Percentiles rank a stretch among this genome's conserved stretches.
Conservation (phyloP, 2,797 vertebrate genomes). For the Brachyalestes nurse region DNA sequence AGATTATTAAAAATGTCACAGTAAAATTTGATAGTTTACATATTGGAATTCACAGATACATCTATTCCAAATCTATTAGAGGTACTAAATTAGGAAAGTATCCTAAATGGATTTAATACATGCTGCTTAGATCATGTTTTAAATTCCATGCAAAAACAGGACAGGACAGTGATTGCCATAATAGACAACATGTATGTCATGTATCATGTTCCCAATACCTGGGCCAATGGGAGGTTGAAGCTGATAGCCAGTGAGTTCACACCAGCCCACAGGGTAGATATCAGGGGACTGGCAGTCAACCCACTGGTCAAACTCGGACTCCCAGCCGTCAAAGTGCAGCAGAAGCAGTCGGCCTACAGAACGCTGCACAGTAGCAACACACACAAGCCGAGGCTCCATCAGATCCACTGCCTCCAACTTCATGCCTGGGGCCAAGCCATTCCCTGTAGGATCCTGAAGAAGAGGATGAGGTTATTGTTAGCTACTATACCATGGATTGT, state of each 20-base stretch:
- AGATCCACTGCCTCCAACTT: slow-evolving; percentile 96
- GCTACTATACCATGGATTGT: not conserved
- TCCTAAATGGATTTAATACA: not conserved
- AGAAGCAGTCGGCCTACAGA: slow-evolving; percentile 89
- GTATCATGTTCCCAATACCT: slow-evolving; percentile 70
- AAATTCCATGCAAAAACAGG: not conserved
- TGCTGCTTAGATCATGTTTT: not conserved
- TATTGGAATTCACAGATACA: no score
- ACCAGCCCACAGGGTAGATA: slow-evolving; percentile 96
- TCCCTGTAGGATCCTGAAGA: slow-evolving; percentile 87
- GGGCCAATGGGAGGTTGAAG: slow-evolving; percentile 88
- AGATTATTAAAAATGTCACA: not conserved
- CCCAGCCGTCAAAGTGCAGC: slow-evolving; percentile 97
- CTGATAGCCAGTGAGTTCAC: slow-evolving; percentile 89
- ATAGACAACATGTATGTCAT: not conserved
- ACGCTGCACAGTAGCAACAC: slow-evolving; percentile 90
- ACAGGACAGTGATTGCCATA: no score
- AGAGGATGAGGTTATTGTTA: not conserved
- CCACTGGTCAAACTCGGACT: slow-evolving; percentile 96
- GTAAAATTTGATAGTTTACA: not conserved
- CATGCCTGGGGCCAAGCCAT: slow-evolving; percentile 87
- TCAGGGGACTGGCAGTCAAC: slow-evolving; percentile 93
- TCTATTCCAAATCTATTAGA: no score
- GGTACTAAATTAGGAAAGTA: not conserved
- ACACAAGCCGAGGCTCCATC: slow-evolving; percentile 95